Evolutionary conservation across 2,888 invertebrate genomes (phyloP).

Genomic region (Sacculina carcini): DNA sequence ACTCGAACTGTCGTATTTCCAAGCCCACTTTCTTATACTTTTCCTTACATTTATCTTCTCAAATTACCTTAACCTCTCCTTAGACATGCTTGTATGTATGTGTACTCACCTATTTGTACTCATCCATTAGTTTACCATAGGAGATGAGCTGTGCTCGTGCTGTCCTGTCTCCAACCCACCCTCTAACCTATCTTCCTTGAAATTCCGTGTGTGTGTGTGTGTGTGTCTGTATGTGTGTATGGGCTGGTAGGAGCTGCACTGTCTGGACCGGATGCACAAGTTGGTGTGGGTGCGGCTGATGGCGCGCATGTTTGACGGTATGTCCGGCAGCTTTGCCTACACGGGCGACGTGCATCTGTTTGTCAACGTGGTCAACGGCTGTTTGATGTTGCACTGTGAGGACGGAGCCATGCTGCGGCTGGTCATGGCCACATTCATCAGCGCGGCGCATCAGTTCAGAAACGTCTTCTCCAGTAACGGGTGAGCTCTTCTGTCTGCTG

Average conservation of each 20-base stretch:
- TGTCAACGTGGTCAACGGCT: conserved; percentile 87
- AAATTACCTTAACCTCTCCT: too few species aligned
- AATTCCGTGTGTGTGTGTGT: too few species aligned
- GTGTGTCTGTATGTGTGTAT: too few species aligned
- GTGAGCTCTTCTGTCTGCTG: too few species aligned
- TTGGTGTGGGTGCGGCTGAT: conserved; percentile 95
- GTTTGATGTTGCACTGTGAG: conserved; percentile 83
- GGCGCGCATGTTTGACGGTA: conserved; percentile 86
- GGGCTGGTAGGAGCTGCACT: conserved; percentile 40
- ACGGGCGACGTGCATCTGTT: conserved; percentile 92
- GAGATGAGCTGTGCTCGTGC: too few species aligned
- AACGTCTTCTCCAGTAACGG: conserved; percentile 95
- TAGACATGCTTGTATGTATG: too few species aligned
- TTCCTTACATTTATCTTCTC: not conserved
- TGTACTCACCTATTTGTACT: too few species aligned
- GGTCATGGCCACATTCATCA: conserved; percentile 88
- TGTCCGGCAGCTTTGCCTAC: conserved; percentile 90
- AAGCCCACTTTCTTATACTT: not conserved
- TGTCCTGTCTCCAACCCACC: too few species aligned
- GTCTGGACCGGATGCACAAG: conserved; percentile 88
- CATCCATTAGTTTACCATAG: too few species aligned
- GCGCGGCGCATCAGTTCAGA: conserved; percentile 91
- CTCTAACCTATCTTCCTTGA: too few species aligned
- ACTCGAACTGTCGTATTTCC: not conserved
- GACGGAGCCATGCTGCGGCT: conserved; percentile 76